Evolutionary conservation across 2,888 invertebrate genomes (phyloP).

Genomic region (Papilio elwesi): DNA sequence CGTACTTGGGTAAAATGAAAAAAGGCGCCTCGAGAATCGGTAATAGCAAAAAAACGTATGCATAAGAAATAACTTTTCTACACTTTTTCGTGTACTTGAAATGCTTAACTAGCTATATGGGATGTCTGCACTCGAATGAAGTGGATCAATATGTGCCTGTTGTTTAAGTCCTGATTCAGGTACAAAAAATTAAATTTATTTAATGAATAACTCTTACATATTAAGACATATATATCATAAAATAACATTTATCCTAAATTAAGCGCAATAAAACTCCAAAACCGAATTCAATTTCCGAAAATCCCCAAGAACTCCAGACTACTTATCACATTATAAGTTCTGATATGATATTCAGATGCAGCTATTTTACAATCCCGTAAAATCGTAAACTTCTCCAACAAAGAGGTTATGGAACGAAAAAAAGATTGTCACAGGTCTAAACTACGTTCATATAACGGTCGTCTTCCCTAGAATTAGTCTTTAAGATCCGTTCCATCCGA

Average conservation of each 20-base stretch:
- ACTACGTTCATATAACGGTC: conserved; percentile 13
- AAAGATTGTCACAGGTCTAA: background rate
- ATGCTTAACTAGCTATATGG: conserved; percentile 7
- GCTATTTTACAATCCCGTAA: too few relatives aligned
- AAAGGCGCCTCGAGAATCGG: background rate
- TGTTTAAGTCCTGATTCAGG: background rate
- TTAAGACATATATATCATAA: too few relatives aligned
- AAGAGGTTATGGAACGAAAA: background rate
- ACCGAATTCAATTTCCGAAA: too few relatives aligned
- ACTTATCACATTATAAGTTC: too few relatives aligned
- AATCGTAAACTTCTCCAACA: background rate
- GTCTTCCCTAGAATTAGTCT: conserved; percentile 25
- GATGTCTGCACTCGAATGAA: background rate
- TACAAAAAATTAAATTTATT: background rate
- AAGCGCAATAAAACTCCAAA: too few relatives aligned
- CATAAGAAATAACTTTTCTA: conserved; percentile 8
- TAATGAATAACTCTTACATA: background rate
- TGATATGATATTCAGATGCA: too few relatives aligned
- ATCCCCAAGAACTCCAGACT: too few relatives aligned
- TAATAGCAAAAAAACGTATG: conserved; percentile 4
- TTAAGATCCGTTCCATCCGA: conserved; percentile 17
- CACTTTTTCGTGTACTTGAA: conserved; percentile 8
- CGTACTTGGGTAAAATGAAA: background rate
- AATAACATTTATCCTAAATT: too few relatives aligned
- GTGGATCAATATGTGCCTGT: conserved; percentile 6